These are phyloP conservation scores for Leptarthrus brevirostris DNA, from an alignment of 2,888 invertebrate species.

Conservation along the genomic window DNA sequence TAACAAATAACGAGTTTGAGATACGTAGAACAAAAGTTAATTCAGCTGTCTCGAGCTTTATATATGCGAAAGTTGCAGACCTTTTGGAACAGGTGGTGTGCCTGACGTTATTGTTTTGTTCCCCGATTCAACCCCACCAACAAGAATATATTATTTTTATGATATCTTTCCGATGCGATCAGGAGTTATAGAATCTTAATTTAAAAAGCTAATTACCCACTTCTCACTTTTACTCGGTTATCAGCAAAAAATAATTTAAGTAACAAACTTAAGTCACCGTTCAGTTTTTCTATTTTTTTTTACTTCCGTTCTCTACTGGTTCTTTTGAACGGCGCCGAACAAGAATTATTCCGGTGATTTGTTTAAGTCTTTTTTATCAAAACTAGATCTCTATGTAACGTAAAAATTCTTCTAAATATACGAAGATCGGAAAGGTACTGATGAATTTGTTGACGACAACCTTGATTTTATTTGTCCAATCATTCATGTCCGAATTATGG, in stretches of 20 bases:
- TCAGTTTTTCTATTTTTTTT: too few relatives aligned
- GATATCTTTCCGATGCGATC: background rate
- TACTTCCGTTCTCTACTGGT: too few relatives aligned
- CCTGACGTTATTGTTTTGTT: constrained; percentile 21
- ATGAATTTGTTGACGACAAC: too few relatives aligned
- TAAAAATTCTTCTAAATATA: too few relatives aligned
- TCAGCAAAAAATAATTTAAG: background rate
- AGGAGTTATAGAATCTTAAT: background rate
- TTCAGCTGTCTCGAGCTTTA: constrained; percentile 39
- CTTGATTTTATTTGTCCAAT: too few relatives aligned
- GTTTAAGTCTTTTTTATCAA: too few relatives aligned
- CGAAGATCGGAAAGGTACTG: too few relatives aligned
- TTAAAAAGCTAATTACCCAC: background rate
- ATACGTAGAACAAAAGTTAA: constrained; percentile 43
- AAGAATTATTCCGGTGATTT: too few relatives aligned
- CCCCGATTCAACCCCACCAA: constrained; percentile 19
- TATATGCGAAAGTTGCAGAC: constrained; percentile 45
- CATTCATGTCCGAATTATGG: too few relatives aligned
- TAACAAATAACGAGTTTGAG: constrained; percentile 43
- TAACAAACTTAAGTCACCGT: background rate
- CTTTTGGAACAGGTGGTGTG: constrained; percentile 40
- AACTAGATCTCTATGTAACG: too few relatives aligned
- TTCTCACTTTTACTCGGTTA: background rate
- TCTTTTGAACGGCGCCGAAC: too few relatives aligned
- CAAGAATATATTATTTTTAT: background rate